Percentiles rank a stretch among this genome's conserved stretches.
Evolutionary conservation across 2,113 vertebrate species (phyloP).

Genomic region (Apteryx owenii): DNA sequence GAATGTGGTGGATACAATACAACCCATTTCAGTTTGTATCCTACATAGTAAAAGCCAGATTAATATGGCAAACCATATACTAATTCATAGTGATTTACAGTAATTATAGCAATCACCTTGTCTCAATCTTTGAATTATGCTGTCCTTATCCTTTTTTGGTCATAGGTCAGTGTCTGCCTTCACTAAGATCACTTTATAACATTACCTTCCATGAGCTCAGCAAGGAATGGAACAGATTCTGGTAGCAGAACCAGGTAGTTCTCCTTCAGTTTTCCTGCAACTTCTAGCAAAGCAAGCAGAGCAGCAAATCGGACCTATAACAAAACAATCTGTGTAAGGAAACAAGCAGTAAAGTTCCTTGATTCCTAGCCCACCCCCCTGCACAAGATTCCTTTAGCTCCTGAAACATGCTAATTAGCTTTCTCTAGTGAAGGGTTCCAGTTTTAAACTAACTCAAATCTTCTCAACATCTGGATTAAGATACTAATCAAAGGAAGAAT

Average conservation of each 20-base stretch:
- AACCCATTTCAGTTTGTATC: neutral
- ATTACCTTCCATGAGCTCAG: slow-evolving; percentile 97
- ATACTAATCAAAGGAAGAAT: neutral
- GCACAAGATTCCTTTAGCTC: neutral
- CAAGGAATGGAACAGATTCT: slow-evolving; percentile 95
- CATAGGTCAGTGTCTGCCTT: neutral
- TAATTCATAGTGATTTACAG: fast-evolving
- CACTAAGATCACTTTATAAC: neutral
- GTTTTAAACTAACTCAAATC: neutral
- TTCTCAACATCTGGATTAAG: neutral
- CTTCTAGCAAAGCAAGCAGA: slow-evolving; percentile 84
- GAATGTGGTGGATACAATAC: neutral
- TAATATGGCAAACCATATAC: neutral
- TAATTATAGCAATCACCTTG: neutral
- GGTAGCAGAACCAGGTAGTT: slow-evolving; percentile 94
- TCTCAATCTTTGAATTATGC: neutral
- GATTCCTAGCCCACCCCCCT: neutral
- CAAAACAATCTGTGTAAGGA: neutral
- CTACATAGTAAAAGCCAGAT: neutral
- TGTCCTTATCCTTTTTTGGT: neutral
- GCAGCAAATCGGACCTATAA: slow-evolving; percentile 92
- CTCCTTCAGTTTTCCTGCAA: slow-evolving; percentile 91
- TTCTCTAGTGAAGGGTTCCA: neutral
- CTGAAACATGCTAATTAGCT: neutral
- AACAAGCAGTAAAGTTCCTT: neutral